A percentile compares a stretch with the other conserved stretches of the same genome.
Conservation (phyloP, 2,888 invertebrate genomes). For the Hirtodrosophila trivittata region DNA sequence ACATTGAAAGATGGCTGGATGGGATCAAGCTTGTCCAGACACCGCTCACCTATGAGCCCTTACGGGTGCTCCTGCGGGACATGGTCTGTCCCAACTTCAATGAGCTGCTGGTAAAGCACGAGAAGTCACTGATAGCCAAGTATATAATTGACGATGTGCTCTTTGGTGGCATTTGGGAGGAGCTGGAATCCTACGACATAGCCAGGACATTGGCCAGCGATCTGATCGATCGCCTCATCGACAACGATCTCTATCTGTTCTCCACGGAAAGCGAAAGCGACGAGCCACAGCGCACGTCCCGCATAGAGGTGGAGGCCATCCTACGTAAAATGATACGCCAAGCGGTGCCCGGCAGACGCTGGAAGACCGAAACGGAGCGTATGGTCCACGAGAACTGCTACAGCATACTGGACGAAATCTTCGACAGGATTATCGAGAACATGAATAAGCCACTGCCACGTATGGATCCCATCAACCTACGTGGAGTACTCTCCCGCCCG, state of each 20-base stretch:
- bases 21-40: conserved; percentile 66
- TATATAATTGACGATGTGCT: conserved; percentile 82
- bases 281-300: conserved; percentile 9
- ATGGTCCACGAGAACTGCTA: conserved; percentile 61
- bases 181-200: conserved; percentile 75
- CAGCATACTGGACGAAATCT: conserved; percentile 69
- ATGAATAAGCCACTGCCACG: not conserved
- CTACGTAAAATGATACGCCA: conserved; percentile 75
- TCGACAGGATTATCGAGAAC: conserved; percentile 30
- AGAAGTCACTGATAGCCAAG: conserved; percentile 50
- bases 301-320: conserved; percentile 68
- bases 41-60: conserved; percentile 61
- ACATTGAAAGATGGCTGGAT: conserved; percentile 77
- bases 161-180: conserved; percentile 83
- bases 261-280: conserved; percentile 69
- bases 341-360: conserved; percentile 75
- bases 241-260: conserved; percentile 68
- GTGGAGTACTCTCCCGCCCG: not conserved
- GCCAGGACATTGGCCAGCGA: conserved; percentile 54
- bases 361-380: conserved; percentile 69
- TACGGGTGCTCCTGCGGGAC: conserved; percentile 59
- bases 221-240: conserved; percentile 72
- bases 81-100: conserved; percentile 64
- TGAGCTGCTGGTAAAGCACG: conserved; percentile 40
- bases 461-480: conserved; percentile 17